Evolutionary conservation across 2,113 vertebrate species (phyloP).

Genomic region (Engraulis encrasicolus): DNA sequence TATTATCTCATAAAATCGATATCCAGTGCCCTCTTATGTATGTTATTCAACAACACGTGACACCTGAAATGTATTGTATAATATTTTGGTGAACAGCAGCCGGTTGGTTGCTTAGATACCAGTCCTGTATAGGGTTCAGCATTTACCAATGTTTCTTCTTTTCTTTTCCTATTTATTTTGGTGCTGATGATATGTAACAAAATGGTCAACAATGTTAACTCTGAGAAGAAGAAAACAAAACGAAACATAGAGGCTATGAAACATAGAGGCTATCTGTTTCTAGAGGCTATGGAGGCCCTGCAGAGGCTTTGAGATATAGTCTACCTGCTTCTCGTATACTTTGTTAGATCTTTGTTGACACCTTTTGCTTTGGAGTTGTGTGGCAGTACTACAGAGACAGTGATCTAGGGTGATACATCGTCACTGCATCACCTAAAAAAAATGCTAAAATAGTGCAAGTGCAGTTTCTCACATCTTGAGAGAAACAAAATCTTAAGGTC

Average conservation of each 20-base stretch:
- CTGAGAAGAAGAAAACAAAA: constrained; percentile 5
- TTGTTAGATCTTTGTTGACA: not conserved
- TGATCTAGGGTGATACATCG: too few relatives aligned
- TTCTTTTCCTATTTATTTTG: constrained; percentile 22
- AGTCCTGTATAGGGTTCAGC: not conserved
- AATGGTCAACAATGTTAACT: not conserved
- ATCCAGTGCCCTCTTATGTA: not conserved
- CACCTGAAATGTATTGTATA: constrained; percentile 24
- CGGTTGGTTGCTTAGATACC: not conserved
- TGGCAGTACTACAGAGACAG: not conserved
- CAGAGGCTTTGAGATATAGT: not conserved
- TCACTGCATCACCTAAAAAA: too few relatives aligned
- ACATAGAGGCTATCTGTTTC: too few relatives aligned
- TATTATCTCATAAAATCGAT: not conserved
- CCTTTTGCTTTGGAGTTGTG: not conserved
- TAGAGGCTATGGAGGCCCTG: not conserved
- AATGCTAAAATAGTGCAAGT: too few relatives aligned
- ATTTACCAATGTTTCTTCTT: not conserved
- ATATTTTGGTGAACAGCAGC: not conserved
- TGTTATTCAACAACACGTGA: not conserved
- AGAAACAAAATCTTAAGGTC: not conserved
- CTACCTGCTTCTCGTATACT: not conserved
- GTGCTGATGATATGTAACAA: constrained; percentile 22
- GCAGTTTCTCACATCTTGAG: not conserved
- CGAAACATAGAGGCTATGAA: too few relatives aligned